These are phyloP conservation scores for Lomographa bimaculata DNA, from an alignment of 2,888 invertebrate genomes.

Conservation along the genomic window DNA sequence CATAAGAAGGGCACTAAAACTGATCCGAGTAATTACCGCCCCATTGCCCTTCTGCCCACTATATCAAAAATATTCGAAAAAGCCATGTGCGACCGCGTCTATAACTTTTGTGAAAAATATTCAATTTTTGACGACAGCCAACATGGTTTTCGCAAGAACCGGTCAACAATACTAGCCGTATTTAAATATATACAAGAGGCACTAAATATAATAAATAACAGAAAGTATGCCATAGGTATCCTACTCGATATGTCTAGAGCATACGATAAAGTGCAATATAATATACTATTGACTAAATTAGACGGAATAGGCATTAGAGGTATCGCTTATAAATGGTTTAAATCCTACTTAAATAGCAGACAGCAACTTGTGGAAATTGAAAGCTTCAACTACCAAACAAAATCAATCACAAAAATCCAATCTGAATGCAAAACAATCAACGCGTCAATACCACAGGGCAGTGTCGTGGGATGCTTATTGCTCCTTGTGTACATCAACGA, in stretches of 20 bases:
- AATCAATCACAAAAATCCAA: no score
- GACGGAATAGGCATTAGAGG: slow-evolving; percentile 1
- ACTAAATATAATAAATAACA: no score
- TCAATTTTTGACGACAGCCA: background rate
- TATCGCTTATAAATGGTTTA: background rate
- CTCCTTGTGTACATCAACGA: no score
- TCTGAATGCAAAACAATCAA: no score
- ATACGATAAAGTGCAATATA: slow-evolving; percentile 1
- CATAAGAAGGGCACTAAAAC: slow-evolving; percentile 1
- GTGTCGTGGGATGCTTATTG: no score
- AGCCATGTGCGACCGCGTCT: background rate
- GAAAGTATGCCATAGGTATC: slow-evolving; percentile 10
- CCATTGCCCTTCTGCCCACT: background rate
- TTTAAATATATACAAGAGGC: no score
- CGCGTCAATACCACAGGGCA: no score
- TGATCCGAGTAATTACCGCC: background rate
- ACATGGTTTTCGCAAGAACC: no score
- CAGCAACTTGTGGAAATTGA: no score
- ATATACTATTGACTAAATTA: slow-evolving; percentile 2
- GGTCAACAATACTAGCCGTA: no score
- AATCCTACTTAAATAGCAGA: slow-evolving; percentile 1
- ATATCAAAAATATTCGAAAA: background rate
- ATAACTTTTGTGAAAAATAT: background rate
- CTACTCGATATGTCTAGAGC: no score
- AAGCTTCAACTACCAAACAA: no score